Evolutionary conservation across 2,888 invertebrate genomes (phyloP), one percentile per base, ranked within the genome.

Genomic region (Odontomyia ornata): DNA sequence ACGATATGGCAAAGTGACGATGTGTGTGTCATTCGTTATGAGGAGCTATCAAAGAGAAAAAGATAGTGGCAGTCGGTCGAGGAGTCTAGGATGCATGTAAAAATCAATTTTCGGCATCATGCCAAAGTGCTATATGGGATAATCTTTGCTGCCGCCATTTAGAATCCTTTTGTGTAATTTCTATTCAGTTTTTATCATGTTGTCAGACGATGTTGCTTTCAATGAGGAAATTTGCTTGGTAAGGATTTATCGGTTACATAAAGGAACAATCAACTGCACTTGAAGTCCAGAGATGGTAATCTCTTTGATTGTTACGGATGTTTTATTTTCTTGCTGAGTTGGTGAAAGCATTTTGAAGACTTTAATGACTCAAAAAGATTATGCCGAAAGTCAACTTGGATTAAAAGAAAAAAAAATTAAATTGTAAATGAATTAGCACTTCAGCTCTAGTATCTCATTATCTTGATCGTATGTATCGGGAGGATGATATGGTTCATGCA

Each of bases 71-170:
- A 65, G 18, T 65, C 57, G 52, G 25, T 60, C 57, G 36, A 36
- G 65, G 18, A 65, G 36, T 65, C 36, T 11, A 9, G 9, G 47
- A 18, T 27, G 23, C 43, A 60, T 23, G 43, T 73, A 30, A 57
- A 73, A 73, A 60, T 73, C 60, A 36, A 73, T 72, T 52, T 52
- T 56, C 57, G 73, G 73, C 73, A 73, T 57, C 21, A 43, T 73
- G 73, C 73, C 73, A 73, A 73, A 73, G 60, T 60, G 57, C 73
- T 73, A 60, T 60, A 43, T 36, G 27, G 57, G 73, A 73, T 73
- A 73, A 73, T 73, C 73, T 73, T 47, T 69, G 69, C 18, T 69
- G 69, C 47, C 69, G 69, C 69, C 69, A 69, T 69, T 69, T 47
- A 25, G 47, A 69, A 46, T 69, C 69, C 69, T 69, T 69, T 69